Conservation (phyloP, 2,113 vertebrate genomes). For the Tricholaema leucomelas region DNA sequence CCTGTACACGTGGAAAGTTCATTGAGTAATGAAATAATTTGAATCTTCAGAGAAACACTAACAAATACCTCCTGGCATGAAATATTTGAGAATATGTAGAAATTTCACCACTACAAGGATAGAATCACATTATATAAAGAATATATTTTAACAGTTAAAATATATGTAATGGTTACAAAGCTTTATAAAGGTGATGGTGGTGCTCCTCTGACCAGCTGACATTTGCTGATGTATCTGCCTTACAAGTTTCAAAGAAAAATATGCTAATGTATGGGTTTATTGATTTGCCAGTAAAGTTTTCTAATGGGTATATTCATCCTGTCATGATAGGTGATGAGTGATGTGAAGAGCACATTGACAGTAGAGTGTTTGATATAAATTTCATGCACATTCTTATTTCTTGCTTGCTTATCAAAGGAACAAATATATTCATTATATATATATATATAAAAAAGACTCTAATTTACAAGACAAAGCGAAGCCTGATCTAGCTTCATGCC, state of each 20-base stretch:
- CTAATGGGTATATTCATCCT: neutral
- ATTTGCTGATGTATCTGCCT: neutral
- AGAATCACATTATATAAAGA: neutral
- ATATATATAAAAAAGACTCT: neutral
- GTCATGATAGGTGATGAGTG: neutral
- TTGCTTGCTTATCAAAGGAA: slow-evolving; percentile 18
- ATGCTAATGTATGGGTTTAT: neutral
- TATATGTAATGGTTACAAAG: neutral
- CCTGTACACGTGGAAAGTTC: neutral
- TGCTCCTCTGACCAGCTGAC: neutral
- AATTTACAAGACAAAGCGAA: slow-evolving; percentile 27
- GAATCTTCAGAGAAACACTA: neutral
- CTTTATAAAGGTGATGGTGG: neutral
- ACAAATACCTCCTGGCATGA: neutral
- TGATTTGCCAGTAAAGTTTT: neutral
- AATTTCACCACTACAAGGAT: neutral
- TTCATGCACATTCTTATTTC: neutral
- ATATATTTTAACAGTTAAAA: neutral
- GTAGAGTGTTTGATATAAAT: neutral
- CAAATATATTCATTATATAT: neutral
- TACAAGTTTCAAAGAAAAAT: neutral
- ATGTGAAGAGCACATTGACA: neutral
- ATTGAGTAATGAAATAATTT: neutral
- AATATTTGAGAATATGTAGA: neutral
- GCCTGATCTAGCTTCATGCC: neutral